Evolutionary conservation across 2,113 vertebrate genomes (phyloP).

Genomic region (Pyxicephalus adspersus): DNA sequence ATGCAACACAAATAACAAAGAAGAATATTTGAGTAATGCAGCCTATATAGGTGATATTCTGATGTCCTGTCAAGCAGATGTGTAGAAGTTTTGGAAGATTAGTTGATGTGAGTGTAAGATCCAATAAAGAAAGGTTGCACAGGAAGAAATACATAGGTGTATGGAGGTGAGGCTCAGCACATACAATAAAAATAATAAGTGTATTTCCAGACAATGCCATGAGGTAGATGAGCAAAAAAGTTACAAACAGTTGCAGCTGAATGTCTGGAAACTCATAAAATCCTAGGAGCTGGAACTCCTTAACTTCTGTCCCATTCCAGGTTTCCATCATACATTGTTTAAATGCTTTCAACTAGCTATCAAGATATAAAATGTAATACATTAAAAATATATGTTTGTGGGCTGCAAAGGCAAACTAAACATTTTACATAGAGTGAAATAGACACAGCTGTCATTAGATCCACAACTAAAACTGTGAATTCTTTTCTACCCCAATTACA

Average conservation of each 20-base stretch:
- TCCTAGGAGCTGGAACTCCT: conserved; percentile 47
- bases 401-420: no score
- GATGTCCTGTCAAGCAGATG: conserved; percentile 23
- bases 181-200: neutral
- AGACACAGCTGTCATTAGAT: no score
- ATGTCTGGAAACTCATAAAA: conserved; percentile 28
- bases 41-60: conserved; percentile 23
- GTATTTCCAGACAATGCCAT: neutral
- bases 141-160: no score
- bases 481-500: no score
- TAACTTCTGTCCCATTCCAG: conserved; percentile 3
- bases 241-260: conserved; percentile 12
- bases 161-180: no score
- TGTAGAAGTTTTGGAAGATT: conserved; percentile 54
- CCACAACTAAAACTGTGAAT: no score
- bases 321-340: no score
- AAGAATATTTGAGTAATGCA: conserved; percentile 33
- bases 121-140: neutral
- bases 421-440: no score
- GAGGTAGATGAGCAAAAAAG: neutral
- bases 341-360: no score
- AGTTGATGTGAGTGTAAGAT: neutral
- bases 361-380: no score
- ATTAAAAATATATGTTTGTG: no score
- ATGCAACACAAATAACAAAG: neutral